Percentiles rank a stretch among this genome's conserved stretches.
These are phyloP conservation scores for Diadegma fenestrale DNA, from an alignment of 2,888 invertebrate genomes.

Conservation along the genomic window DNA sequence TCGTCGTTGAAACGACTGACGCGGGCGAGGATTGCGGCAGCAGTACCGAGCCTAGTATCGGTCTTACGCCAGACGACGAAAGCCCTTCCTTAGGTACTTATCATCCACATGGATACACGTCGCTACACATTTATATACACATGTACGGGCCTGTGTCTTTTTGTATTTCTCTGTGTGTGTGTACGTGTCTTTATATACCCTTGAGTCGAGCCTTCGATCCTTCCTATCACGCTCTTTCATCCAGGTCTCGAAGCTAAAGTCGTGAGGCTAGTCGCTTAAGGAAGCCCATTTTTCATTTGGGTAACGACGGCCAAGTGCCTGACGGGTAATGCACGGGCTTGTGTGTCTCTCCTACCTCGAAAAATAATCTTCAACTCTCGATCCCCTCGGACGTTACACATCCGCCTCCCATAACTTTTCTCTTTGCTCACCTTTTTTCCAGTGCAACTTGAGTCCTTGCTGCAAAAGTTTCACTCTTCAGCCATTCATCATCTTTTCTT, in stretches of 20 bases:
- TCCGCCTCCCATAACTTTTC: neutral
- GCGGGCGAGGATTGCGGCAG: conserved; percentile 81
- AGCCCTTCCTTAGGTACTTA: conserved; percentile 89
- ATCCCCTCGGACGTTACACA: neutral
- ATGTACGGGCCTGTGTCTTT: neutral
- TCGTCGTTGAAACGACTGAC: conserved; percentile 68
- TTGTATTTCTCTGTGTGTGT: neutral
- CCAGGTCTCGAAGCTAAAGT: neutral
- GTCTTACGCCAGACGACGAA: conserved; percentile 88
- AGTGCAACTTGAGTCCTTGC: neutral
- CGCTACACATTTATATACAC: neutral
- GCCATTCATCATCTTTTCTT: neutral
- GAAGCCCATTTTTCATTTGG: conserved; percentile 16
- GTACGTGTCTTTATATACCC: neutral
- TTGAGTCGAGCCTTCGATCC: conserved; percentile 8
- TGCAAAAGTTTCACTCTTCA: neutral
- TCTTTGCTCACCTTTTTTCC: neutral
- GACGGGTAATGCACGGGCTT: neutral
- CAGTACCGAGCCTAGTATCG: conserved; percentile 86
- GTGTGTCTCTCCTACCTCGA: neutral
- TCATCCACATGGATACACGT: conserved; percentile 20
- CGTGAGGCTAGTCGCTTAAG: neutral
- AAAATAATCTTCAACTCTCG: neutral
- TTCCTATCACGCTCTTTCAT: conserved; percentile 3
- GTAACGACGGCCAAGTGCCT: conserved; percentile 7